Percentiles rank a stretch among this genome's conserved stretches.
phyloP scores from a whole-genome alignment of 2,888 invertebrate species.

The Watsonalla cultraria region DNA sequence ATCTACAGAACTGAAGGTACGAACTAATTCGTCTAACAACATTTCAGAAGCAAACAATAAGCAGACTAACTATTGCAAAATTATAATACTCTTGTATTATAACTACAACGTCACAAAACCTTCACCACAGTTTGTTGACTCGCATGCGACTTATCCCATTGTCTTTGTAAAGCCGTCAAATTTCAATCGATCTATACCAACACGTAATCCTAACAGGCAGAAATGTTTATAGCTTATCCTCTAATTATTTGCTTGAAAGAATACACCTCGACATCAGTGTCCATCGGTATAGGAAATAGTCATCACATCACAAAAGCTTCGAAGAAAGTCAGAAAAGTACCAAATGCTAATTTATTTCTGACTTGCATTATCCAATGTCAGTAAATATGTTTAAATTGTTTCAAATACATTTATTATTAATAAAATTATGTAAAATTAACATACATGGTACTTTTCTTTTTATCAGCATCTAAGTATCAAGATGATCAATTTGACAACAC shows the following conservation, averaged over 20 bases:
- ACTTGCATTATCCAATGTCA: slow-evolving; percentile 5
- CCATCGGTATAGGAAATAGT: slow-evolving; percentile 21
- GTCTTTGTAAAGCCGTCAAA: slow-evolving; percentile 1
- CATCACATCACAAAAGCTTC: slow-evolving; percentile 76
- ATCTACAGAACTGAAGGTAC: slow-evolving; percentile 57
- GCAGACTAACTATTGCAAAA: slow-evolving; percentile 63
- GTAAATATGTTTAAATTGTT: neutral
- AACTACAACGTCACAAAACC: slow-evolving; percentile 58
- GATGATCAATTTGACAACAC: slow-evolving; percentile 70
- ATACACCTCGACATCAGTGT: slow-evolving; percentile 10
- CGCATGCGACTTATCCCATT: slow-evolving; percentile 63
- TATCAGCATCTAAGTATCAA: slow-evolving; percentile 66
- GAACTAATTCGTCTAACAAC: slow-evolving; percentile 56
- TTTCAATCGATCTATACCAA: neutral
- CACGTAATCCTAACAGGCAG: slow-evolving; percentile 37
- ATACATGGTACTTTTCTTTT: slow-evolving; percentile 63
- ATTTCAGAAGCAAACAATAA: slow-evolving; percentile 67
- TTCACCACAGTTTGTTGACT: slow-evolving; percentile 57
- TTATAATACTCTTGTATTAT: slow-evolving; percentile 44
- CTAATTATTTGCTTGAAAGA: slow-evolving; percentile 15
- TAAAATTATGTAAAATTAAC: neutral
- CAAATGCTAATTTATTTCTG: slow-evolving; percentile 27
- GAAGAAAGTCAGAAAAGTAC: slow-evolving; percentile 63
- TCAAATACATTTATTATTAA: neutral
- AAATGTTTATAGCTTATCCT: slow-evolving; percentile 21